Evolutionary conservation across 1,140 invertebrate species (phyloP).

Genomic region (Ridgeia piscesae): DNA sequence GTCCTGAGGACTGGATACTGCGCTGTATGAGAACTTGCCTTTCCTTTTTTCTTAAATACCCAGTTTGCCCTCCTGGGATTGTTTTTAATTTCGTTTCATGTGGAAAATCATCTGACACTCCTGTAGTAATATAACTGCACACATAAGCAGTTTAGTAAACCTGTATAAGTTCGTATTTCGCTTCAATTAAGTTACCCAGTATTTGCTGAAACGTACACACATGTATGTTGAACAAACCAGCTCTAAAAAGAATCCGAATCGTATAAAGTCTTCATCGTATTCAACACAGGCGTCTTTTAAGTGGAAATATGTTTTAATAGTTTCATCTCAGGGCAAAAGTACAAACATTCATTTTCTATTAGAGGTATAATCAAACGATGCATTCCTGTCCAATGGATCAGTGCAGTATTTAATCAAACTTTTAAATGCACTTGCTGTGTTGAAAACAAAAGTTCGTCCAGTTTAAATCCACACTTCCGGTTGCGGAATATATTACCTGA

Average conservation of each 20-base stretch:
- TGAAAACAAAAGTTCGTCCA: neutral
- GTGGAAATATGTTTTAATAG: neutral
- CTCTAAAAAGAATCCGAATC: neutral
- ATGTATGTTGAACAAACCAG: neutral
- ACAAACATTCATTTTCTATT: neutral
- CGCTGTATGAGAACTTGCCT: no score
- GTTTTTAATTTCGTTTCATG: no score
- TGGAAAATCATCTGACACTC: neutral
- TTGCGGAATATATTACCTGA: no score
- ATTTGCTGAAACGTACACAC: no score
- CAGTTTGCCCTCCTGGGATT: no score
- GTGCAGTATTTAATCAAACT: neutral
- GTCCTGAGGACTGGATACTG: no score
- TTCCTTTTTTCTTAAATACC: no score
- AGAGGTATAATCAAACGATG: neutral
- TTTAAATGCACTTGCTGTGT: neutral
- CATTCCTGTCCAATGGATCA: neutral
- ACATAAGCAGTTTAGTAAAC: neutral
- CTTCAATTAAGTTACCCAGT: no score
- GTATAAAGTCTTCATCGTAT: no score
- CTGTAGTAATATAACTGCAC: neutral
- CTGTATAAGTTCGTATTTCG: no score
- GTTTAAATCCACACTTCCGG: neutral
- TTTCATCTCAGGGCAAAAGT: neutral
- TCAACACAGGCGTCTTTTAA: neutral